Percentiles rank a stretch among this genome's conserved stretches.
phyloP scores from a whole-genome alignment of 2,113 vertebrate genomes.

The Henicopernis longicauda region DNA sequence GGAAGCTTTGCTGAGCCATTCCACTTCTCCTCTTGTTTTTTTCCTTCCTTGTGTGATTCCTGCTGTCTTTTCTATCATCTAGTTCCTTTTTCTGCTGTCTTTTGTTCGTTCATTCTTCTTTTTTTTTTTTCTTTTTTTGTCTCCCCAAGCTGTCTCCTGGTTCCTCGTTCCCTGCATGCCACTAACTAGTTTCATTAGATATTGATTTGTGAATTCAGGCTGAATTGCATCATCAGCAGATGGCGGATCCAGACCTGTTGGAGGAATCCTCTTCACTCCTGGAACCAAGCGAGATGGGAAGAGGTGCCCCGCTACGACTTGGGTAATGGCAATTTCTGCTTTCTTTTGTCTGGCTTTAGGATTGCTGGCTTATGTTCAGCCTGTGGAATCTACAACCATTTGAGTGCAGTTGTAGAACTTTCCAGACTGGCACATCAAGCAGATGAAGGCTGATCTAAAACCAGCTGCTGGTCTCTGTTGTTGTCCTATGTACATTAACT shows the following conservation, averaged over 20 bases:
- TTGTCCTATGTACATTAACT: background rate
- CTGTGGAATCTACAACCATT: background rate
- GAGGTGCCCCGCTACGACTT: conserved; percentile 86
- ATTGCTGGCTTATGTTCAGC: background rate
- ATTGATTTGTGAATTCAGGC: conserved; percentile 88
- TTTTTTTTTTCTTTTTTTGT: background rate
- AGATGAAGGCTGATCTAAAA: background rate
- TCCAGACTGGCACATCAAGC: background rate
- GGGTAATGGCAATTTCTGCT: conserved; percentile 74
- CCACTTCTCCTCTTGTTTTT: conserved; percentile 36
- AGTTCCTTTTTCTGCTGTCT: background rate
- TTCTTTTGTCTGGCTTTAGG: background rate
- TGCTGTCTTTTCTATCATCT: background rate
- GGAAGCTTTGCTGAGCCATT: conserved; percentile 43
- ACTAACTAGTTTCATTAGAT: conserved; percentile 87
- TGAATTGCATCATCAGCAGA: conserved; percentile 90
- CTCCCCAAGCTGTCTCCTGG: conserved; percentile 66
- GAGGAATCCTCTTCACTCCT: conserved; percentile 90
- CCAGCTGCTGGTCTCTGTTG: background rate
- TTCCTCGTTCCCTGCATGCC: conserved; percentile 82
- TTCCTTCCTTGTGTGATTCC: conserved; percentile 34
- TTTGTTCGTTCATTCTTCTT: background rate
- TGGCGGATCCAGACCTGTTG: conserved; percentile 97
- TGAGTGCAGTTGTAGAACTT: background rate
- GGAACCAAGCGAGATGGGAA: conserved; percentile 87